Percentiles rank a stretch among this genome's conserved stretches.
Evolutionary conservation across 2,888 invertebrate genomes (phyloP).

Genomic region (Drosophila maculinotata): DNA sequence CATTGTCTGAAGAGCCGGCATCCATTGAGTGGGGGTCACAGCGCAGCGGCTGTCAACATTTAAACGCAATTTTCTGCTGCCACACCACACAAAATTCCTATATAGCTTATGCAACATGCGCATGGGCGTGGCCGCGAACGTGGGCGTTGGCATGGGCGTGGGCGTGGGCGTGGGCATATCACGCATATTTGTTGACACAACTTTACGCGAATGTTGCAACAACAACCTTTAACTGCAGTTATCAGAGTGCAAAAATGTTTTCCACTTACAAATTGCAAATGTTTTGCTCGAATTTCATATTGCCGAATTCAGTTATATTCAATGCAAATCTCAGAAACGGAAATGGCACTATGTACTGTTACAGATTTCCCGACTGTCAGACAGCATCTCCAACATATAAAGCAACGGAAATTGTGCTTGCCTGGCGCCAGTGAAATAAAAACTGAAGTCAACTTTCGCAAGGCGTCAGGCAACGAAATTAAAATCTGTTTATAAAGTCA

Average conservation of each 20-base stretch:
- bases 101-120: constrained; percentile 9
- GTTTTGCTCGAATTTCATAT: constrained; percentile 9
- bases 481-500: constrained; percentile 80
- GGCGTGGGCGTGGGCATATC: too few species aligned
- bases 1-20: constrained; percentile 48
- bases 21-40: constrained; percentile 3
- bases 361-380: constrained; percentile 1
- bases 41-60: constrained; percentile 44
- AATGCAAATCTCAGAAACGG: constrained; percentile 25
- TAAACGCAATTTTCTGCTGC: constrained; percentile 39
- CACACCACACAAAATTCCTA: constrained; percentile 13
- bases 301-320: constrained; percentile 23
- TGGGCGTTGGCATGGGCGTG: constrained; percentile 21
- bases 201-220: constrained; percentile 6
- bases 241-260: not conserved
- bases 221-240: constrained; percentile 21
- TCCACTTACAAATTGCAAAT: constrained; percentile 33
- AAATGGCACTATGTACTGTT: constrained; percentile 25
- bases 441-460: constrained; percentile 29
- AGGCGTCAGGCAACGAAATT: constrained; percentile 53
- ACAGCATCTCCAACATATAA: constrained; percentile 37
- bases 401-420: constrained; percentile 71
- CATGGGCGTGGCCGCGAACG: not conserved
- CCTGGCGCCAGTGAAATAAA: constrained; percentile 36
- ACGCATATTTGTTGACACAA: constrained; percentile 56